Conservation (phyloP, 2,113 vertebrate genomes). For the Cyrtonyx montezumae region DNA sequence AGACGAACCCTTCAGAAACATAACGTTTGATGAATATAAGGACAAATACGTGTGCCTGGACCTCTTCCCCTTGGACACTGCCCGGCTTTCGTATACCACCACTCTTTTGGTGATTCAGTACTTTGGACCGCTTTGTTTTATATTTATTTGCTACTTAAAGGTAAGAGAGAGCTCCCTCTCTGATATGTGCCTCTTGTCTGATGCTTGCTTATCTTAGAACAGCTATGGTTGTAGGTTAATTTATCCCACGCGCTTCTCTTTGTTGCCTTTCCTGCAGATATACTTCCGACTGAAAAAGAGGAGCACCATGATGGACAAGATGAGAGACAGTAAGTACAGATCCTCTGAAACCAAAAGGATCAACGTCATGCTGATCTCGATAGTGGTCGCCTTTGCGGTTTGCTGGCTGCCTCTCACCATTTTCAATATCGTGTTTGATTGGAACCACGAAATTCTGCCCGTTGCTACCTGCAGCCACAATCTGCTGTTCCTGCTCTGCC, state of each 20-base stretch:
- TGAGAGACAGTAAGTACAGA: constrained; percentile 87
- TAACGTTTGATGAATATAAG: constrained; percentile 81
- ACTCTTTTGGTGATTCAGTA: constrained; percentile 87
- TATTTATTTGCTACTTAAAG: constrained; percentile 92
- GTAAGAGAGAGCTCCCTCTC: constrained; percentile 71
- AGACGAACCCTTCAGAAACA: constrained; percentile 83
- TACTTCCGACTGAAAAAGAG: constrained; percentile 85
- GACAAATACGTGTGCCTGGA: constrained; percentile 89
- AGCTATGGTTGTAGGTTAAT: neutral
- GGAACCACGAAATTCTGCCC: constrained; percentile 84
- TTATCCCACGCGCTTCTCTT: neutral
- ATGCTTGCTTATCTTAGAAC: neutral
- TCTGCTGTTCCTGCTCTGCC: constrained; percentile 87
- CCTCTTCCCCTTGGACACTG: constrained; percentile 82
- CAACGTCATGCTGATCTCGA: constrained; percentile 88
- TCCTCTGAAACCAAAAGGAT: constrained; percentile 86
- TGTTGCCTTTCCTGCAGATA: constrained; percentile 78
- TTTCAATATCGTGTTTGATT: constrained; percentile 88
- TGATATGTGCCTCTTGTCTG: neutral
- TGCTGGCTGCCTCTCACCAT: constrained; percentile 91
- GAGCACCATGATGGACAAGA: constrained; percentile 87
- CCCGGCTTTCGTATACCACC: constrained; percentile 85
- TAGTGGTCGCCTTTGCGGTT: constrained; percentile 87
- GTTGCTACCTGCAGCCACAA: constrained; percentile 86
- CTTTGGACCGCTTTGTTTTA: constrained; percentile 86